These are phyloP conservation scores for Gerosis bhagava DNA, from an alignment of 2,888 invertebrate genomes.

Conservation along the genomic window DNA sequence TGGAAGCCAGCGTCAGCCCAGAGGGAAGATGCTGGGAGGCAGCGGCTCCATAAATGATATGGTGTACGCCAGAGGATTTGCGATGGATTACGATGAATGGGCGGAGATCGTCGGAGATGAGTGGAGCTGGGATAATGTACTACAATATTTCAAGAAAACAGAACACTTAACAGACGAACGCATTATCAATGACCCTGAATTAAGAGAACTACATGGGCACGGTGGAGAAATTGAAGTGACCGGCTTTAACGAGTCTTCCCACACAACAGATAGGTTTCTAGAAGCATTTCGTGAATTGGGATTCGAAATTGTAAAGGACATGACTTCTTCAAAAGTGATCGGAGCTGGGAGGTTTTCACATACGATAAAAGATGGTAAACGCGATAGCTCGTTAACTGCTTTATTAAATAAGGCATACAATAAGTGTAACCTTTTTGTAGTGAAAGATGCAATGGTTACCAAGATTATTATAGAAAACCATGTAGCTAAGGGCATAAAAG, in stretches of 20 bases:
- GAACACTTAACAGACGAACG: constrained; percentile 59
- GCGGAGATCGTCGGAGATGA: constrained; percentile 44
- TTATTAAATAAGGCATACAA: constrained; percentile 46
- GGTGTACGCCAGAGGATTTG: constrained; percentile 65
- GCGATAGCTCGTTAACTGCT: constrained; percentile 57
- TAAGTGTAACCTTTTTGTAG: constrained; percentile 47
- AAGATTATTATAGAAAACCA: constrained; percentile 51
- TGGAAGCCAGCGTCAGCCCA: constrained; percentile 56
- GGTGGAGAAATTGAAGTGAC: constrained; percentile 62
- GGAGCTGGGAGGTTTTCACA: constrained; percentile 66
- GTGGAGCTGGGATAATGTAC: constrained; percentile 60
- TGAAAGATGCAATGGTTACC: constrained; percentile 51
- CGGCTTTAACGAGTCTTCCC: constrained; percentile 42
- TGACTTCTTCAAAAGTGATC: constrained; percentile 57
- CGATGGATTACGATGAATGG: constrained; percentile 65
- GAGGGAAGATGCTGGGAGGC: constrained; percentile 66
- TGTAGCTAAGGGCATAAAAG: constrained; percentile 50
- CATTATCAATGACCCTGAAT: constrained; percentile 47
- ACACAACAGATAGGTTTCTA: constrained; percentile 44
- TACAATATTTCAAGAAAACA: constrained; percentile 62
- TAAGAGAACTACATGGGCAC: constrained; percentile 53
- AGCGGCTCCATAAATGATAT: constrained; percentile 65
- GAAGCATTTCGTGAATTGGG: constrained; percentile 58
- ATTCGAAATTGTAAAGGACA: constrained; percentile 56
- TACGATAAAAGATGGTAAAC: constrained; percentile 53